A percentile compares a stretch with the other conserved stretches of the same genome.
phyloP scores from a whole-genome alignment of 2,888 invertebrate species.

The Mesochorus sp. region DNA sequence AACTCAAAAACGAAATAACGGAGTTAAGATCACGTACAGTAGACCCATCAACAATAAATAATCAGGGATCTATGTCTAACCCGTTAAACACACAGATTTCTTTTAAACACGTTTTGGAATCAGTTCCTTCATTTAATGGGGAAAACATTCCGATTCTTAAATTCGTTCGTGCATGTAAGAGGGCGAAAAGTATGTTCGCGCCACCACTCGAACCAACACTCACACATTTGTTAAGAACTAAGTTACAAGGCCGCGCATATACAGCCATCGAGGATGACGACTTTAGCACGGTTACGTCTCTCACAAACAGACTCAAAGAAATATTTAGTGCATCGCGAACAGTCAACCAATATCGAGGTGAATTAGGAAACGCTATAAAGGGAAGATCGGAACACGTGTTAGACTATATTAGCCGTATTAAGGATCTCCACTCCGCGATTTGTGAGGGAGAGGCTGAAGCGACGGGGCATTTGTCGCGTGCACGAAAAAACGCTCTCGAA shows the following conservation, averaged over 20 bases:
- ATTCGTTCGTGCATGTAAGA: constrained; percentile 30
- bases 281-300: background rate
- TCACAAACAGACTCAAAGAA: constrained; percentile 18
- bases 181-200: constrained; percentile 3
- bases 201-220: constrained; percentile 2
- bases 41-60: background rate
- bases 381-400: constrained; percentile 28
- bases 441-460: background rate
- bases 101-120: constrained; percentile 9
- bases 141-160: constrained; percentile 1
- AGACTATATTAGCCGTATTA: constrained; percentile 46
- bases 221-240: constrained; percentile 8
- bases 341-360: constrained; percentile 35
- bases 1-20: background rate
- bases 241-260: constrained; percentile 32
- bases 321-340: constrained; percentile 17
- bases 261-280: constrained; percentile 42
- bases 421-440: constrained; percentile 33
- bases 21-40: background rate
- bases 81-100: background rate
- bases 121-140: constrained; percentile 14
- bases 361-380: constrained; percentile 23
- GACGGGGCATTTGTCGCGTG: background rate
- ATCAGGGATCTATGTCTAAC: too few species aligned
- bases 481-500: background rate